These are phyloP conservation scores for Beris chalybata DNA, from an alignment of 2,888 invertebrate genomes.

Conservation along the genomic window DNA sequence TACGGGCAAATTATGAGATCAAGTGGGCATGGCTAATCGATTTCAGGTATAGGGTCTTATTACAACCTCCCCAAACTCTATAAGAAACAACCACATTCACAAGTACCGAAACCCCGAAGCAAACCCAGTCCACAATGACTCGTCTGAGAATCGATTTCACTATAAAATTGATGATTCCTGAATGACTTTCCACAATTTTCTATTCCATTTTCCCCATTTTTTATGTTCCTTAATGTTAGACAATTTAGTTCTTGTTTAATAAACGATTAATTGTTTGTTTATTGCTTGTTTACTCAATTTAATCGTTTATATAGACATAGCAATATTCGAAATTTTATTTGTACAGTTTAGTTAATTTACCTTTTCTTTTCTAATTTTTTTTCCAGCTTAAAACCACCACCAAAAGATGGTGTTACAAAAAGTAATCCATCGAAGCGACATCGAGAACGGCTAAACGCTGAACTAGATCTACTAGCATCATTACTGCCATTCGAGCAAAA, in stretches of 20 bases:
- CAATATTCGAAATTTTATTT: conserved; percentile 5
- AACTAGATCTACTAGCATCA: conserved; percentile 94
- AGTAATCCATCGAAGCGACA: conserved; percentile 99
- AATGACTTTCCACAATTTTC: conserved; percentile 33
- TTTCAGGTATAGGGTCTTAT: conserved; percentile 42
- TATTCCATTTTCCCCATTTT: background rate
- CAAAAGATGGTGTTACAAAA: conserved; percentile 92
- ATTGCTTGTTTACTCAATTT: conserved; percentile 22
- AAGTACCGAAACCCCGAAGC: background rate
- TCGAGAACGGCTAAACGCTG: conserved; percentile 95
- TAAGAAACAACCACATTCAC: background rate
- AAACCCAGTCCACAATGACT: conserved; percentile 3
- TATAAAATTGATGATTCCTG: conserved; percentile 36
- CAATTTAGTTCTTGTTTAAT: conserved; percentile 31
- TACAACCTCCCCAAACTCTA: background rate
- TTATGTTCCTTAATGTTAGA: background rate
- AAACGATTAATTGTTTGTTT: conserved; percentile 38
- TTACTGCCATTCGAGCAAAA: conserved; percentile 96
- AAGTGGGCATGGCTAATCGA: conserved; percentile 55
- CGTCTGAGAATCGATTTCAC: conserved; percentile 31
- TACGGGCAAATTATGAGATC: conserved; percentile 50
- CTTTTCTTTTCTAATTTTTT: conserved; percentile 38
- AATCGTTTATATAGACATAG: conserved; percentile 12
- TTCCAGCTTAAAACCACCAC: conserved; percentile 90
- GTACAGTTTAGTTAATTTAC: conserved; percentile 7